These are phyloP conservation scores for Synanthedon myopaeformis DNA, from an alignment of 2,888 invertebrate genomes.

Conservation along the genomic window DNA sequence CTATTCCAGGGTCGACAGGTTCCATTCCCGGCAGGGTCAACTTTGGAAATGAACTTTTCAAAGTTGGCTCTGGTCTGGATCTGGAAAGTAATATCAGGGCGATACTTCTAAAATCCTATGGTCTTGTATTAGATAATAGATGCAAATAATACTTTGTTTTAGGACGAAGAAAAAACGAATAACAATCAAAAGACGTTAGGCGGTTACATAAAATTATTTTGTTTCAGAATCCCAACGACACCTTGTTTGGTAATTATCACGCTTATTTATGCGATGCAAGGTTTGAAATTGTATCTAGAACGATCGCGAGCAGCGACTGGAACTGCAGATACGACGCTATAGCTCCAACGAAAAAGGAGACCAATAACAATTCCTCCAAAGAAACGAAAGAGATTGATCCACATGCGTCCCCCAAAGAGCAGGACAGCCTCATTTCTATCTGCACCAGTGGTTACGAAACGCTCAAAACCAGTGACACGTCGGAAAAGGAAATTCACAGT, in stretches of 20 bases:
- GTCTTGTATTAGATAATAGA: too few relatives aligned
- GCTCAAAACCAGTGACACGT: slow-evolving; percentile 34
- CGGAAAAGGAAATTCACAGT: slow-evolving; percentile 46
- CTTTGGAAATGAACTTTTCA: too few relatives aligned
- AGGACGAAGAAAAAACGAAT: too few relatives aligned
- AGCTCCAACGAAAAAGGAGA: slow-evolving; percentile 49
- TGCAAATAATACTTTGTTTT: too few relatives aligned
- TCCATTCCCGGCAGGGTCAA: too few relatives aligned
- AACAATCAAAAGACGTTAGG: too few relatives aligned
- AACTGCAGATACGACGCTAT: slow-evolving; percentile 79
- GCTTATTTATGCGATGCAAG: slow-evolving; percentile 89
- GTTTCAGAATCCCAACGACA: slow-evolving; percentile 70
- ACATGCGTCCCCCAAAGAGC: slow-evolving; percentile 32
- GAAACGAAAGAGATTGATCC: slow-evolving; percentile 41
- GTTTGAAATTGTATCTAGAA: slow-evolving; percentile 79
- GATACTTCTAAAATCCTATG: too few relatives aligned
- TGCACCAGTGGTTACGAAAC: slow-evolving; percentile 61
- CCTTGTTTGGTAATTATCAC: slow-evolving; percentile 83
- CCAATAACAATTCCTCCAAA: slow-evolving; percentile 44
- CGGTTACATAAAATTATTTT: background rate
- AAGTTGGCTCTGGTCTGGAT: too few relatives aligned
- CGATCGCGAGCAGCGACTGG: slow-evolving; percentile 83
- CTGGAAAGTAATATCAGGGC: too few relatives aligned
- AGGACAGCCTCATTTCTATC: slow-evolving; percentile 53
- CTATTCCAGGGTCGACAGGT: too few relatives aligned